Evolutionary conservation across 1,140 invertebrate genomes (phyloP), one percentile per base, ranked within the genome.

Genomic region (Caenorhabditis tropicalis): DNA sequence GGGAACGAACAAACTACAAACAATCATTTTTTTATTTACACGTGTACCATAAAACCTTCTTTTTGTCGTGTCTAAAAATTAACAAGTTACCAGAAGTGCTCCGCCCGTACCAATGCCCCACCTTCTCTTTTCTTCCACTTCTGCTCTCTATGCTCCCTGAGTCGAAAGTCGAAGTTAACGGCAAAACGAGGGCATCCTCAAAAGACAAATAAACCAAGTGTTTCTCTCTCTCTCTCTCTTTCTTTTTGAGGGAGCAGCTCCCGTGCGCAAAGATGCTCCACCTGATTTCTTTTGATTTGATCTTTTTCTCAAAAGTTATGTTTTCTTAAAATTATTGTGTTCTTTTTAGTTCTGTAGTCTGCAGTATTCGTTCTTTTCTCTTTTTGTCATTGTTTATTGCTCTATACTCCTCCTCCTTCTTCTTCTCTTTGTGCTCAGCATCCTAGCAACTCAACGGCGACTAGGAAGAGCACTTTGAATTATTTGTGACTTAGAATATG

Each of bases 401-500:
- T 81, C 74, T 79, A 27, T 79, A 36, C 39, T 6, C 48, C 79
- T 51, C 48, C 79, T 43, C 31, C n/a, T n/a, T n/a, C n/a, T n/a
- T n/a, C n/a, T n/a, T n/a, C n/a, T n/a, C 21, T 81, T 56, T 74
- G 65, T 74, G 65, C 36, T 74, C 65, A 24, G 65, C 65, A 43
- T 74, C 65, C 65, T 74, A 74, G 65, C 65, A 74, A 74, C 65
- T 74, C n/a, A 29, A 36, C 10, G 65, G 2, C 65, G 65, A 43
- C 65, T 74, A 46, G 43, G 65, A 74, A 29, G n/a, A 74, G 65
- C 65, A 74, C 65, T 43, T 43, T 74, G 43, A 74, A 74, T 74
- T 74, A 74, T 74, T 74, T 74, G 65, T 74, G 36, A 74, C 65
- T 74, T 15, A 10, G n/a, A 74, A 74, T 74, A 74, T 74, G 36